A percentile compares a stretch with the other conserved stretches of the same genome.
Evolutionary conservation across 2,888 invertebrate species (phyloP).

Genomic region (Agriotes lineatus): DNA sequence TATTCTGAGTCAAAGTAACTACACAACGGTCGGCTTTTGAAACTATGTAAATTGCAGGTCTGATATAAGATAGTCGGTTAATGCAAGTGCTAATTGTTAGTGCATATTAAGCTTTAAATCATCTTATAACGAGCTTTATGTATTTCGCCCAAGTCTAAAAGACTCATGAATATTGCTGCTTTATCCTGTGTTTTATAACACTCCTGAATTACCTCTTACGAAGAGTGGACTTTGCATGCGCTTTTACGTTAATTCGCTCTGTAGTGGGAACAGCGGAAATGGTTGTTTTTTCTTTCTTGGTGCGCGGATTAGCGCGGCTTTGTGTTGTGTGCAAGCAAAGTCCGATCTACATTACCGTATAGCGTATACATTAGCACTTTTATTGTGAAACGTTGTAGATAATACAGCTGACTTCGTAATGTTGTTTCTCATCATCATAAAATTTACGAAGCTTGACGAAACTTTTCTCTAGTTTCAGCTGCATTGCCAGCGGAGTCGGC

Average conservation of each 20-base stretch:
- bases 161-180: background rate
- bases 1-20: too few relatives aligned
- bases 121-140: too few relatives aligned
- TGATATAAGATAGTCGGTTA: too few relatives aligned
- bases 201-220: background rate
- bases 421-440: slow-evolving; percentile 11
- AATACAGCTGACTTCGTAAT: slow-evolving; percentile 10
- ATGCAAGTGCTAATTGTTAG: too few relatives aligned
- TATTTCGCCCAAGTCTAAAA: background rate
- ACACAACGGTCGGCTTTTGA: too few relatives aligned
- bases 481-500: background rate
- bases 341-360: slow-evolving; percentile 9
- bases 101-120: too few relatives aligned
- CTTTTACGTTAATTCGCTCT: slow-evolving; percentile 16
- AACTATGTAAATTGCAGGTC: too few relatives aligned
- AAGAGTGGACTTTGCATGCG: slow-evolving; percentile 9
- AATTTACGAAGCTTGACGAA: slow-evolving; percentile 30
- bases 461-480: slow-evolving; percentile 19
- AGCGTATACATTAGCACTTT: slow-evolving; percentile 29
- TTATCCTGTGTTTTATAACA: background rate
- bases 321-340: slow-evolving; percentile 13
- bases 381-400: slow-evolving; percentile 22
- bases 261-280: slow-evolving; percentile 11
- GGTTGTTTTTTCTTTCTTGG: slow-evolving; percentile 1
- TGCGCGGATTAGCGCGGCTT: slow-evolving; percentile 5